These are phyloP conservation scores for Phalacrocorax carbo DNA, from an alignment of 2,113 vertebrate genomes.

Conservation along the genomic window DNA sequence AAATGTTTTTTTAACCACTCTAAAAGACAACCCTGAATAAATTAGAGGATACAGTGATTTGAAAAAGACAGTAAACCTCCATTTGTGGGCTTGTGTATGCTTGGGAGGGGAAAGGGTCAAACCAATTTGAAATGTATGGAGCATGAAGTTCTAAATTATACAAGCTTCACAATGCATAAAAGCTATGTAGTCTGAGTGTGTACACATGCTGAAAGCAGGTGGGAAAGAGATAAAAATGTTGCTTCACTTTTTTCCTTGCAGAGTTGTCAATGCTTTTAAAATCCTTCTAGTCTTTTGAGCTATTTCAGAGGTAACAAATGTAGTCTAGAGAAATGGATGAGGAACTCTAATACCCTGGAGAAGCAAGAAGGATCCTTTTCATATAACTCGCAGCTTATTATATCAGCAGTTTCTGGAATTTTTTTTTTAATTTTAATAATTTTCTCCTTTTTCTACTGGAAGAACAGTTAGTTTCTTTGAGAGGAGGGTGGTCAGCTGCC, in stretches of 20 bases:
- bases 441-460: conserved; percentile 17
- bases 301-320: conserved; percentile 37
- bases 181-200: not conserved
- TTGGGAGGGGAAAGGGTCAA: conserved; percentile 3
- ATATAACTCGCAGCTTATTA: conserved; percentile 50
- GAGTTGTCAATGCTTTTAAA: conserved; percentile 32
- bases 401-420: conserved; percentile 39
- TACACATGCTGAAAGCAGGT: conserved; percentile 36
- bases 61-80: not conserved
- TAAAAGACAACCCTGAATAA: conserved; percentile 18
- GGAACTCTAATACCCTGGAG: not conserved
- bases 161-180: conserved; percentile 24
- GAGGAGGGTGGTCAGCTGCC: not conserved
- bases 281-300: not conserved
- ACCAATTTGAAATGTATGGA: conserved; percentile 40
- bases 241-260: not conserved
- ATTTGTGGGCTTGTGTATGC: not conserved
- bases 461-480: conserved; percentile 5
- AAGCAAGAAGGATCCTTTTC: conserved; percentile 31
- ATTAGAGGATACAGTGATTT: not conserved
- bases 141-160: conserved; percentile 30
- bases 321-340: conserved; percentile 7
- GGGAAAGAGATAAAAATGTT: conserved; percentile 56
- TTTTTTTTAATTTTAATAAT: conserved; percentile 13
- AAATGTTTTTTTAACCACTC: not conserved